Percentiles rank a stretch among this genome's conserved stretches.
Conservation (phyloP, 2,113 vertebrate species). For the Atlantisia rogersi region DNA sequence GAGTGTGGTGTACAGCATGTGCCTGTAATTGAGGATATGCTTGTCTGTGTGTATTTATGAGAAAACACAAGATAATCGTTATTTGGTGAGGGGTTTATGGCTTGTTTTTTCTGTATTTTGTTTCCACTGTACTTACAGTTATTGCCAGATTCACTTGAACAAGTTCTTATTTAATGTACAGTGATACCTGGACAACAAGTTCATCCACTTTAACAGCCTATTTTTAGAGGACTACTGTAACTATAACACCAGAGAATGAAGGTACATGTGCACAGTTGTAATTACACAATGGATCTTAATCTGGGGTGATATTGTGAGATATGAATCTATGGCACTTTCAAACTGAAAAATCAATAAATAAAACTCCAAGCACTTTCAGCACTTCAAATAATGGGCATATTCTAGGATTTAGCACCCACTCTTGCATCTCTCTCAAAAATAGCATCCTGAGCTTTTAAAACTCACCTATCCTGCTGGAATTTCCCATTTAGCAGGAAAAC, state of each 20-base stretch:
- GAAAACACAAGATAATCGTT: neutral
- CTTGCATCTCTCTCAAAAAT: neutral
- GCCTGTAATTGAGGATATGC: neutral
- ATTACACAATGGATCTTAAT: slow-evolving; percentile 39
- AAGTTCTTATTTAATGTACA: neutral
- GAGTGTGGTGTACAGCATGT: neutral
- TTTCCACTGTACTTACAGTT: neutral
- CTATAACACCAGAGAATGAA: neutral
- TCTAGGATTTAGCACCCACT: slow-evolving; percentile 22
- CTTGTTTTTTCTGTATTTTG: neutral
- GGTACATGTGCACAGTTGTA: neutral
- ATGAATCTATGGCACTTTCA: slow-evolving; percentile 55
- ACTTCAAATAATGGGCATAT: neutral
- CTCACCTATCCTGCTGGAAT: neutral
- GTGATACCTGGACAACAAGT: neutral
- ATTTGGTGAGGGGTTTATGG: neutral
- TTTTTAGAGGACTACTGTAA: neutral
- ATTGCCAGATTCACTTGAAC: neutral
- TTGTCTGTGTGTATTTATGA: neutral
- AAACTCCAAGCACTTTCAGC: slow-evolving; percentile 9
- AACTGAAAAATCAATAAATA: slow-evolving; percentile 46
- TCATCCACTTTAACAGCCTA: neutral
- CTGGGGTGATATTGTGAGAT: slow-evolving; percentile 1
- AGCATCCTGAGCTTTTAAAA: slow-evolving; percentile 12
- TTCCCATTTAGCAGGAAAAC: neutral